These are phyloP conservation scores for Bungarus multicinctus DNA, from an alignment of 2,113 vertebrate species.

Conservation along the genomic window DNA sequence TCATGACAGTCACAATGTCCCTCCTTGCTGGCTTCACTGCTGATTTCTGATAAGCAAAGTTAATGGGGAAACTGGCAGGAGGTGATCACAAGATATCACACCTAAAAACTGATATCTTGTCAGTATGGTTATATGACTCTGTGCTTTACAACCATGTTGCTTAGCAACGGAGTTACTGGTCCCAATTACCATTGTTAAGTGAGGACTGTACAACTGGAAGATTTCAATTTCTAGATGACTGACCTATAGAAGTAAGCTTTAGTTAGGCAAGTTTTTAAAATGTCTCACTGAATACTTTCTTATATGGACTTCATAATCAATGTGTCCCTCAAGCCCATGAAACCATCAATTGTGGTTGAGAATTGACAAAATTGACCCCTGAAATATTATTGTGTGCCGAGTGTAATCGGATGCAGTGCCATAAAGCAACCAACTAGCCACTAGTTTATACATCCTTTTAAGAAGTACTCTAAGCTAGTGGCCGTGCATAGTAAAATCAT, in stretches of 20 bases:
- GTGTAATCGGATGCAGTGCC: not conserved
- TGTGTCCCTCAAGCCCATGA: not conserved
- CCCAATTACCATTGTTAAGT: not conserved
- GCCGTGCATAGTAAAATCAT: not conserved
- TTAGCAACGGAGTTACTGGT: not conserved
- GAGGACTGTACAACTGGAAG: not conserved
- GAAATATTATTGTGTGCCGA: not conserved
- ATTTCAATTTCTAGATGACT: not conserved
- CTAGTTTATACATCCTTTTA: not conserved
- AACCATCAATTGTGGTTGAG: not conserved
- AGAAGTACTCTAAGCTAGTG: not conserved
- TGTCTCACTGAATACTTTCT: not conserved
- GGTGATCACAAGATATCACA: not conserved
- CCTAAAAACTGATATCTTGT: not conserved
- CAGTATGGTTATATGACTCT: not conserved
- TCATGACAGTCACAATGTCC: not conserved
- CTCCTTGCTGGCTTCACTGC: not conserved
- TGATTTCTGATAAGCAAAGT: not conserved
- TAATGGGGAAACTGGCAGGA: not conserved
- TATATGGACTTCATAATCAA: not conserved
- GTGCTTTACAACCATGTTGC: not conserved
- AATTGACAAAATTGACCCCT: not conserved
- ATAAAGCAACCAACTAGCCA: not conserved
- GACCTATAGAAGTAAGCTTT: not conserved
- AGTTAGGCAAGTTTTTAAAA: not conserved